phyloP scores from a whole-genome alignment of 2,797 vertebrate genomes.

The Rhinoraja longicauda region DNA sequence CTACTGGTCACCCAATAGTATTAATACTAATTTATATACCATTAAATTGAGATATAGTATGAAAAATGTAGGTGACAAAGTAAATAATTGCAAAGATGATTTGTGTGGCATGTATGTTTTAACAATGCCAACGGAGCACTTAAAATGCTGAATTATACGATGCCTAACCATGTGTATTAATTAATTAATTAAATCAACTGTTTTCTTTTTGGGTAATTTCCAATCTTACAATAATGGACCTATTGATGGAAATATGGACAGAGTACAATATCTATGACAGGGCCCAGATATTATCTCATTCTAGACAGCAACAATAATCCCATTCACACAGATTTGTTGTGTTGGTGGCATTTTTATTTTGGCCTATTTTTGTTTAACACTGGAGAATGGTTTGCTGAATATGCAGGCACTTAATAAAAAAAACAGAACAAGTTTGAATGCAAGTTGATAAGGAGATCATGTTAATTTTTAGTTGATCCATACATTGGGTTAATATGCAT shows the following conservation, averaged over 20 bases:
- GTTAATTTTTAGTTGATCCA: neutral
- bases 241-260: slow-evolving; percentile 9
- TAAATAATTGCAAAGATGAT: neutral
- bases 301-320: neutral
- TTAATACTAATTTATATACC: neutral
- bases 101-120: neutral
- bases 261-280: neutral
- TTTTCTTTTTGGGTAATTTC: slow-evolving; percentile 6
- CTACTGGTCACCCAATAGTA: neutral
- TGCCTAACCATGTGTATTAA: neutral
- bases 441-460: neutral
- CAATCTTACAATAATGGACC: slow-evolving; percentile 8
- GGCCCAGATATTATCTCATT: neutral
- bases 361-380: neutral
- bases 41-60: neutral
- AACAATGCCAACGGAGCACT: neutral
- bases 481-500: neutral
- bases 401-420: neutral
- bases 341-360: too few species aligned
- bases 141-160: neutral
- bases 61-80: neutral
- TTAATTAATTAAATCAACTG: neutral
- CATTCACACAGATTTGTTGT: slow-evolving; percentile 23
- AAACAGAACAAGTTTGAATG: neutral
- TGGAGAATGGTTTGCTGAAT: neutral